Conservation (phyloP, 2,113 vertebrate species). For the Ramphastos sulfuratus region DNA sequence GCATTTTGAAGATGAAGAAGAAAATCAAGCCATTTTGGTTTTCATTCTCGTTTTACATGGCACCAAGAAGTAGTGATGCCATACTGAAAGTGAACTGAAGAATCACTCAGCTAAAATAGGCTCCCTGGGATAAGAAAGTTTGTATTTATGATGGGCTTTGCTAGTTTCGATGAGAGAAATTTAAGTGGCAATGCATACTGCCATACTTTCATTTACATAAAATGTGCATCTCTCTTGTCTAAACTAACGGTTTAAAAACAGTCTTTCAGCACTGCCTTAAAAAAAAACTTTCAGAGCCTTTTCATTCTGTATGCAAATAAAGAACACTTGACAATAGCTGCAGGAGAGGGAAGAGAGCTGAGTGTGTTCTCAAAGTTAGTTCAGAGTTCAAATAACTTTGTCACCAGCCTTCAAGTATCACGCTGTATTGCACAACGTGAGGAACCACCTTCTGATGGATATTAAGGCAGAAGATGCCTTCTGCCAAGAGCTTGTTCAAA, state of each 20-base stretch:
- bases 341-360: constrained; percentile 3
- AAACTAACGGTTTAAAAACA: neutral
- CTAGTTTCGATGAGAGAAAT: neutral
- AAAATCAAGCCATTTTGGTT: neutral
- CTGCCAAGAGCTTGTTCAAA: constrained; percentile 38
- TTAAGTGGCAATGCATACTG: neutral
- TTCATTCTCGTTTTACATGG: neutral
- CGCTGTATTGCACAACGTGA: neutral
- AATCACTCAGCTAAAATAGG: neutral
- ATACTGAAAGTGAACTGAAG: neutral
- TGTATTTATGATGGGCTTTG: neutral
- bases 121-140: neutral
- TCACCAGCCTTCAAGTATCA: constrained; percentile 37
- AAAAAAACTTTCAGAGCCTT: neutral
- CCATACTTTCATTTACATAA: neutral
- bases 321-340: constrained; percentile 24
- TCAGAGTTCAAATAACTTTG: constrained; percentile 43
- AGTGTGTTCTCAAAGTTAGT: neutral
- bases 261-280: neutral
- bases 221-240: neutral
- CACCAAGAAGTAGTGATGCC: neutral
- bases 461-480: neutral
- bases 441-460: constrained; percentile 38
- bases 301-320: neutral
- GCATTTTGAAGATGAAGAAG: neutral